Percentiles rank a stretch among this genome's conserved stretches.
These are phyloP conservation scores for Hesperia comma DNA, from an alignment of 2,888 invertebrate species.

Conservation along the genomic window DNA sequence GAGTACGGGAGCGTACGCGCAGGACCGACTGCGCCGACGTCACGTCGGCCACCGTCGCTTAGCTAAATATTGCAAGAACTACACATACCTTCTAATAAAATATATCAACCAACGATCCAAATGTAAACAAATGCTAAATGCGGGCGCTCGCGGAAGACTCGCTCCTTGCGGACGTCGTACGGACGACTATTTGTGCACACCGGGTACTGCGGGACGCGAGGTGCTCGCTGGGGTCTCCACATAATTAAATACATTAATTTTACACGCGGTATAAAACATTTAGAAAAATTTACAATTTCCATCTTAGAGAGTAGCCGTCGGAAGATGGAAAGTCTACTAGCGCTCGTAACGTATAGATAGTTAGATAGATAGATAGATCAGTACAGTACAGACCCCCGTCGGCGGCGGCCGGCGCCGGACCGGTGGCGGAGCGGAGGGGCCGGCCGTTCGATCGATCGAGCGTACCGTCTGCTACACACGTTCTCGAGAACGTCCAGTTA, in stretches of 20 bases:
- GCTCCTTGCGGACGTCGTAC: conserved; percentile 41
- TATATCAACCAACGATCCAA: conserved; percentile 66
- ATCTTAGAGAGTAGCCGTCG: conserved; percentile 65
- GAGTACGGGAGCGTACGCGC: conserved; percentile 52
- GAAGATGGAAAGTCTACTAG: conserved; percentile 54
- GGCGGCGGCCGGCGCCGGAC: conserved; percentile 37
- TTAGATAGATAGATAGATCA: conserved; percentile 7
- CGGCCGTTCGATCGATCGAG: conserved; percentile 44
- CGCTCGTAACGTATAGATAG: conserved; percentile 42
- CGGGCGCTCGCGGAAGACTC: conserved; percentile 59
- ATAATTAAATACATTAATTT: conserved; percentile 72
- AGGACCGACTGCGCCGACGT: conserved; percentile 51
- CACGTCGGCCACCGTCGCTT: conserved; percentile 59
- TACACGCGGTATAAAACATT: conserved; percentile 81
- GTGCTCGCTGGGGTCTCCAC: conserved; percentile 61
- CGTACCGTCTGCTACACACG: conserved; percentile 66
- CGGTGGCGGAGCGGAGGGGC: conserved; percentile 46
- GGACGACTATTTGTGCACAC: conserved; percentile 70
- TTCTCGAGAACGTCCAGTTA: conserved; percentile 71
- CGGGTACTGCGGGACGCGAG: conserved; percentile 35
- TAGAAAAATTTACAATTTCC: conserved; percentile 82
- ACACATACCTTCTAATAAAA: conserved; percentile 75
- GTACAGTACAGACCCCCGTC: conserved; percentile 43
- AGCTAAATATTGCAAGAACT: conserved; percentile 79
- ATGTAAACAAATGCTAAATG: conserved; percentile 62